A percentile compares a stretch with the other conserved stretches of the same genome.
phyloP scores from a whole-genome alignment of 2,888 invertebrate genomes.

The Agrochola circellaris region DNA sequence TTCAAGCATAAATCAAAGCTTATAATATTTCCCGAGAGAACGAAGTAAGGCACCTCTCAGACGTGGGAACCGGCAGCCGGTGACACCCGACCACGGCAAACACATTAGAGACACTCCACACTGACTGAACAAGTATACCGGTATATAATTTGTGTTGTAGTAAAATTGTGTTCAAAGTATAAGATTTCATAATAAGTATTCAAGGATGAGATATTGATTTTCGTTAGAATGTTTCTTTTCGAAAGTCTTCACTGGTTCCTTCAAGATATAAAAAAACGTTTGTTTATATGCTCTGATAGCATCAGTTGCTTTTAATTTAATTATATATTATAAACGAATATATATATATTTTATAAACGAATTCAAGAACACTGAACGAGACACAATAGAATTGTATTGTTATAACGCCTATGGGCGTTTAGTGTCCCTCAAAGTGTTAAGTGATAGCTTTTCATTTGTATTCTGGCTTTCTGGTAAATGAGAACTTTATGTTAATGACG shows the following conservation, averaged over 20 bases:
- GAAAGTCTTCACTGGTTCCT: neutral
- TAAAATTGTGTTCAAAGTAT: neutral
- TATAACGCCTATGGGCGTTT: no score
- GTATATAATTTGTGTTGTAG: neutral
- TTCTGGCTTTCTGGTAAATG: neutral
- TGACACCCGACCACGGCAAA: conserved; percentile 53
- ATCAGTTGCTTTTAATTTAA: neutral
- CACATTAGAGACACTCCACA: conserved; percentile 60
- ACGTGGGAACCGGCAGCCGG: conserved; percentile 59
- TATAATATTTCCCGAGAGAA: conserved; percentile 33
- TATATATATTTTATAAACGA: no score
- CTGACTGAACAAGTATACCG: conserved; percentile 12
- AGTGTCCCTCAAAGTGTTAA: no score
- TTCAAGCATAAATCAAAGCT: conserved; percentile 38
- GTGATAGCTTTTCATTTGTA: neutral
- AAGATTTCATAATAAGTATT: neutral
- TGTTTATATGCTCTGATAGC: neutral
- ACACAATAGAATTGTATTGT: no score
- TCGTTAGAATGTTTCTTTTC: neutral
- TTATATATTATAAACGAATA: no score
- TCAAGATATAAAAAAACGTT: neutral
- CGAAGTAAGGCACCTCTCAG: conserved; percentile 30
- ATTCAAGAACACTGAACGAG: no score
- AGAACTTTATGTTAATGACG: neutral
- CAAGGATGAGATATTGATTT: neutral